Base-by-base conservation (phyloP, 2,888 invertebrate genomes). In the Meliscaeva auricollis region DNA sequence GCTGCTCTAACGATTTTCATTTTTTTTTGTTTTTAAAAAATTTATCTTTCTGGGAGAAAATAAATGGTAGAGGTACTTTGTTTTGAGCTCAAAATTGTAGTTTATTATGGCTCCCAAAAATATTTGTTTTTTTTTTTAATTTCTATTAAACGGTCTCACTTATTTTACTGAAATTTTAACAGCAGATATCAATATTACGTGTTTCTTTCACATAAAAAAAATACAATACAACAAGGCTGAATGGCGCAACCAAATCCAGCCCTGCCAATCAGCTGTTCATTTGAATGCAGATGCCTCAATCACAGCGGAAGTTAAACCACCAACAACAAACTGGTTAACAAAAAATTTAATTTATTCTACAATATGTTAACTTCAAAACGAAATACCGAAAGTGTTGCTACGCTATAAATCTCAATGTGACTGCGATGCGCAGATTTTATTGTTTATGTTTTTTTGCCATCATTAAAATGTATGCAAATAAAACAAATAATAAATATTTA, bases 201-300 rank as follows among this genome's bases (percentile, higher is more conserved):
- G n/a, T n/a, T n/a, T n/a, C n/a, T n/a, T 26, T 26, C 26, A 38
- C 35, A 38, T 38, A 38, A 9, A 9, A 4, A 8, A 38, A 9
- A 38, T 11, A 3, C 9, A 35, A 35, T 9, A 8, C 0, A 7
- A 35, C 9, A 35, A 35, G 6, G 9, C 7, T 35, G 35, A 35
- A 35, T 2, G 3, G 6, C 11, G 9, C 13, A 32, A 35, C 20
- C 4, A 11, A 20, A 8, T 58, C 17, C 35, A 11, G n/a, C 58
- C 38, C 58, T 38, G 58, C 1, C 17, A 20, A 58, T 38, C 58
- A 38, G 17, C 35, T 58, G 58, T 35, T 58, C 20, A 38, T 58
- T 35, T 20, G 32, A 17, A 58, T 38, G 17, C 35, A 58, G 3
- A 56, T 38, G 20, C 30, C 13, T 38, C 15, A 30, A 30, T 32